These are phyloP conservation scores for Pollicipes pollicipes DNA, from an alignment of 1,140 invertebrate species.

Conservation along the genomic window DNA sequence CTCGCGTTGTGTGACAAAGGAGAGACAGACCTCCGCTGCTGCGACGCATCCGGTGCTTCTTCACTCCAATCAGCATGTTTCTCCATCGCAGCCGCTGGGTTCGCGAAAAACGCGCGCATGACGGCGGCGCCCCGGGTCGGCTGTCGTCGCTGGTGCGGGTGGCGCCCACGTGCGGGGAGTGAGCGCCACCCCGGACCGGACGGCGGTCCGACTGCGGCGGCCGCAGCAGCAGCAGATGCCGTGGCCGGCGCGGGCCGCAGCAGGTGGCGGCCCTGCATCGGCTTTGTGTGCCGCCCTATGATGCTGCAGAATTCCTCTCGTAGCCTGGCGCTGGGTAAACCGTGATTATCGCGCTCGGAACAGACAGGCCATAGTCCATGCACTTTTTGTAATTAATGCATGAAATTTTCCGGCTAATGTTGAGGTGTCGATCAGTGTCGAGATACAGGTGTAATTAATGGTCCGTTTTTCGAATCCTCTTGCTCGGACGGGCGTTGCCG, in stretches of 20 bases:
- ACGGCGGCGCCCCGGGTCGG: too few species aligned
- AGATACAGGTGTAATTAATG: not conserved
- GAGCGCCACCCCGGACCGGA: too few species aligned
- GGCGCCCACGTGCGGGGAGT: too few species aligned
- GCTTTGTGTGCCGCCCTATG: not conserved
- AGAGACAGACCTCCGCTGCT: too few species aligned
- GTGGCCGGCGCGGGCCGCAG: not conserved
- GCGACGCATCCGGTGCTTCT: too few species aligned
- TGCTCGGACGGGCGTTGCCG: not conserved
- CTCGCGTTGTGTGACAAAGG: not conserved
- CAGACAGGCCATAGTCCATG: not conserved
- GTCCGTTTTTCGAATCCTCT: not conserved
- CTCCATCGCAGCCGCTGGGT: too few species aligned
- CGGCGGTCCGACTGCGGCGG: too few species aligned
- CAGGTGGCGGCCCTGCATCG: too few species aligned
- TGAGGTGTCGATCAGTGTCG: not conserved
- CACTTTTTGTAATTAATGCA: slow-evolving; percentile 2
- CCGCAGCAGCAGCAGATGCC: not conserved
- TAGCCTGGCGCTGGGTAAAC: not conserved
- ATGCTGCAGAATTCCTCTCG: not conserved
- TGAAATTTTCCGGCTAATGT: not conserved
- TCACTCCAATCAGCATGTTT: too few species aligned
- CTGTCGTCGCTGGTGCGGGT: too few species aligned
- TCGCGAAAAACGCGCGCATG: too few species aligned
- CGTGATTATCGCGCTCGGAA: not conserved